Conservation (phyloP, 2,888 invertebrate species). For the Amblyjoppa proteus region DNA sequence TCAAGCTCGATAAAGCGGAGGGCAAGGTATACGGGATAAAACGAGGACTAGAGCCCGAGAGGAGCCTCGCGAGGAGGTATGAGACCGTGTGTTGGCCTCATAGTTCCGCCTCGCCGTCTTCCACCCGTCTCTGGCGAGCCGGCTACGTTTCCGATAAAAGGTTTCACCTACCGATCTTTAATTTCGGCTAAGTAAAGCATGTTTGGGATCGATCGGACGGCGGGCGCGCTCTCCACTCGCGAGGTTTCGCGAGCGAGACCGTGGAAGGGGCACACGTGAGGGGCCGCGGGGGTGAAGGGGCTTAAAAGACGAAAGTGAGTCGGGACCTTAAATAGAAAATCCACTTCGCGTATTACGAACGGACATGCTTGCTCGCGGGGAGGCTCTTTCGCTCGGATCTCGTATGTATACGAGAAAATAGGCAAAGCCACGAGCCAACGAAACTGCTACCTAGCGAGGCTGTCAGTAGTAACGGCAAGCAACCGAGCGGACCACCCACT, state of each 20-base stretch:
- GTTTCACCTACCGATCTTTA: constrained; percentile 71
- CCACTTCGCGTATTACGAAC: constrained; percentile 65
- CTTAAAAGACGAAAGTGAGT: constrained; percentile 56
- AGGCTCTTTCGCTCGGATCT: constrained; percentile 34
- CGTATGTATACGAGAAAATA: constrained; percentile 37
- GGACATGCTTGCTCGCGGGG: constrained; percentile 56
- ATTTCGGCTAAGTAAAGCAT: constrained; percentile 74
- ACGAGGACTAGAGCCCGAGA: constrained; percentile 33
- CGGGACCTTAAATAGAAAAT: constrained; percentile 70
- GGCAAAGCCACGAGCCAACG: constrained; percentile 49
- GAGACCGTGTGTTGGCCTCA: constrained; percentile 32
- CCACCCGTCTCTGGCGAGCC: constrained; percentile 33
- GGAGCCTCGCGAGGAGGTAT: constrained; percentile 24
- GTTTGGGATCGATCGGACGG: constrained; percentile 65
- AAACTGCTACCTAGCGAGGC: constrained; percentile 46
- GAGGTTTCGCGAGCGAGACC: not conserved
- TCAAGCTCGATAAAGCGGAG: constrained; percentile 60
- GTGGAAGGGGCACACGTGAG: not conserved
- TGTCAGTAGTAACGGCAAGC: constrained; percentile 32
- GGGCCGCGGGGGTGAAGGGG: not conserved
- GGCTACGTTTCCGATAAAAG: constrained; percentile 64
- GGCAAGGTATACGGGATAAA: constrained; percentile 39
- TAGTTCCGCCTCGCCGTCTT: constrained; percentile 11
- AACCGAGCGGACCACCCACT: constrained; percentile 33
- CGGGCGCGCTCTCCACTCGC: constrained; percentile 3